A percentile compares a stretch with the other conserved stretches of the same genome.
phyloP scores from a whole-genome alignment of 1,140 invertebrate genomes.

The Drosophila azteca region DNA sequence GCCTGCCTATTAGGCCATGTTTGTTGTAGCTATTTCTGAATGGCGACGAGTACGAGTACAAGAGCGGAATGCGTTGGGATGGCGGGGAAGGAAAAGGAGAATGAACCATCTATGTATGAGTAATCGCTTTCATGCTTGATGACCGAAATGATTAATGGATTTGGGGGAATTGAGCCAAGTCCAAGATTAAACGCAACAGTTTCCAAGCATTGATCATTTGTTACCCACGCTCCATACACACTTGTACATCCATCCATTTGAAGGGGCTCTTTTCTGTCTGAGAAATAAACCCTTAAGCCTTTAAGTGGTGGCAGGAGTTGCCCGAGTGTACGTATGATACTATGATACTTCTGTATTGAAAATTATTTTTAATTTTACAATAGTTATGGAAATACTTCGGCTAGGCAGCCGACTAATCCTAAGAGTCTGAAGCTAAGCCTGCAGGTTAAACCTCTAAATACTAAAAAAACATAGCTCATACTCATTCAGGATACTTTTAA shows the following conservation, averaged over 20 bases:
- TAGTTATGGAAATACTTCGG: too few relatives aligned
- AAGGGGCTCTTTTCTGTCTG: conserved; percentile 13
- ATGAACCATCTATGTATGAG: conserved; percentile 70
- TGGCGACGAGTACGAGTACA: background rate
- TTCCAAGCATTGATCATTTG: conserved; percentile 79
- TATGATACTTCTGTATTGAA: background rate
- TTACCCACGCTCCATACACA: conserved; percentile 38
- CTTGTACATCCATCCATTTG: conserved; percentile 21
- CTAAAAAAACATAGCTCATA: too few relatives aligned
- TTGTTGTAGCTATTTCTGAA: conserved; percentile 59
- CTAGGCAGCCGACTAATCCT: too few relatives aligned
- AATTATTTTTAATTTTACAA: background rate
- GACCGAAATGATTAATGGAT: conserved; percentile 77
- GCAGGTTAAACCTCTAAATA: too few relatives aligned
- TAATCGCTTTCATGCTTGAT: conserved; percentile 80
- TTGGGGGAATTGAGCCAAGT: conserved; percentile 69
- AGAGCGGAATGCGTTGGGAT: background rate
- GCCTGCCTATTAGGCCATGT: conserved; percentile 71
- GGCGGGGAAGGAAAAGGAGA: background rate
- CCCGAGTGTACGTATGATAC: background rate
- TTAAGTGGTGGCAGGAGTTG: conserved; percentile 26
- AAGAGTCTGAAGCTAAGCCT: too few relatives aligned
- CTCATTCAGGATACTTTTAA: too few relatives aligned
- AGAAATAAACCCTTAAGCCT: conserved; percentile 41
- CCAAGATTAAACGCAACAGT: conserved; percentile 81